A percentile compares a stretch with the other conserved stretches of the same genome.
Evolutionary conservation across 2,113 vertebrate genomes (phyloP).

Genomic region (Hippocampus zosterae): DNA sequence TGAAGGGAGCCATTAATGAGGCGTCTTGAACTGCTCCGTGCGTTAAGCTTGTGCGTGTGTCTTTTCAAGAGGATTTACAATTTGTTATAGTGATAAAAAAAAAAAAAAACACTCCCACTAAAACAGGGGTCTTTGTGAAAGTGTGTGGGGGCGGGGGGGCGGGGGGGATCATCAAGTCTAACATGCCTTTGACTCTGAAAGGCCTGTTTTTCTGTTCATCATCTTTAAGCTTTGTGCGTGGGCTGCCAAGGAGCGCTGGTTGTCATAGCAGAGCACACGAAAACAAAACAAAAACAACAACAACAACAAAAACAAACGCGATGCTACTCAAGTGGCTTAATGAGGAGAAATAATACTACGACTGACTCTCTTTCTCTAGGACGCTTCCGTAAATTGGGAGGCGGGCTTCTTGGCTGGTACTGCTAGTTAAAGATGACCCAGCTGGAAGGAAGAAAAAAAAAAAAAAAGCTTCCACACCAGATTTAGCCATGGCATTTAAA

Average conservation of each 20-base stretch:
- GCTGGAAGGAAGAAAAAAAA: slow-evolving; percentile 40
- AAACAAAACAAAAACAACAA: no score
- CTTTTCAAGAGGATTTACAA: slow-evolving; percentile 34
- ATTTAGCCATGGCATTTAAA: no score
- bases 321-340: slow-evolving; percentile 14
- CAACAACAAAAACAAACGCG: neutral
- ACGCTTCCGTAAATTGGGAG: neutral
- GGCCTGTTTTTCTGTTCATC: slow-evolving; percentile 42
- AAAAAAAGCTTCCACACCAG: no score
- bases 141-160: slow-evolving; percentile 26
- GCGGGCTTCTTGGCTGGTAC: slow-evolving; percentile 10
- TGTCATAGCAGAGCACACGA: neutral
- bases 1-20: slow-evolving; percentile 15
- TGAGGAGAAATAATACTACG: slow-evolving; percentile 3
- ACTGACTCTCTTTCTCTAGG: slow-evolving; percentile 3
- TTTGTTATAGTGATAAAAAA: slow-evolving; percentile 35
- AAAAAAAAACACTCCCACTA: slow-evolving; percentile 16
- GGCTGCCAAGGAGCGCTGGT: slow-evolving; percentile 18
- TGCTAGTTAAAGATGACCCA: slow-evolving; percentile 64
- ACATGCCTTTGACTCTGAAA: slow-evolving; percentile 36
- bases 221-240: slow-evolving; percentile 13
- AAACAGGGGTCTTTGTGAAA: slow-evolving; percentile 35
- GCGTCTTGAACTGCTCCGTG: slow-evolving; percentile 8
- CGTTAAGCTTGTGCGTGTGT: neutral
- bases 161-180: slow-evolving; percentile 30